These are phyloP conservation scores for Sebastes minor DNA, from an alignment of 2,797 vertebrate species.

Conservation along the genomic window DNA sequence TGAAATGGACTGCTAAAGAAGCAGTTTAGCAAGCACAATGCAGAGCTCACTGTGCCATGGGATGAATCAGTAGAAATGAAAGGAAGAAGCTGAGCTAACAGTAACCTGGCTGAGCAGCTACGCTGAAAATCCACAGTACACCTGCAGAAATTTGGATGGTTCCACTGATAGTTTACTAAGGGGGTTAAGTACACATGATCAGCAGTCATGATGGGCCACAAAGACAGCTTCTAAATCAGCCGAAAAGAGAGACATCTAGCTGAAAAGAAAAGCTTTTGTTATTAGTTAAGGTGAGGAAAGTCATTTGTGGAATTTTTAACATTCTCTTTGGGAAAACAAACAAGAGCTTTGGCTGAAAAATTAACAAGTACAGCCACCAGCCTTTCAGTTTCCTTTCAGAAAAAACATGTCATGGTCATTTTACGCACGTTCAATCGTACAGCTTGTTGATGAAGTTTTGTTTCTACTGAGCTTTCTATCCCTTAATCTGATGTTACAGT, in stretches of 20 bases:
- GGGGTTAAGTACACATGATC: conserved; percentile 25
- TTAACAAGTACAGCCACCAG: not conserved
- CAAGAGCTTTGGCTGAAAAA: not conserved
- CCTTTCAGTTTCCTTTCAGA: not conserved
- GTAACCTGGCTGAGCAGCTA: conserved; percentile 45
- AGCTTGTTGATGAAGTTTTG: not conserved
- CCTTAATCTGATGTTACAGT: not conserved
- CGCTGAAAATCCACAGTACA: conserved; percentile 23
- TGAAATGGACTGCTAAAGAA: conserved; percentile 34
- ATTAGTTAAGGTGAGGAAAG: not conserved
- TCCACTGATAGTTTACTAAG: conserved; percentile 18
- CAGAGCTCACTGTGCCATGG: conserved; percentile 29
- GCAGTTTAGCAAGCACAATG: conserved; percentile 31
- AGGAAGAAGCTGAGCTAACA: conserved; percentile 62
- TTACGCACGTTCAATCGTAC: not conserved
- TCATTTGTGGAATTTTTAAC: not conserved
- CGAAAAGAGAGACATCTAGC: not conserved
- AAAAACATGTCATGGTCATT: not conserved
- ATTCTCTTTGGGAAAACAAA: not conserved
- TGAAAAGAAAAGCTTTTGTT: not conserved
- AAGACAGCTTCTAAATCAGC: conserved; percentile 19
- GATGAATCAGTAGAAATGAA: conserved; percentile 50
- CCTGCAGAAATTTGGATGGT: not conserved
- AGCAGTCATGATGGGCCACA: conserved; percentile 33
- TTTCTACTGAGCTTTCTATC: not conserved